Evolutionary conservation across 1,140 invertebrate genomes (phyloP), one percentile per base, ranked within the genome.

Genomic region (Andricus grossulariae): DNA sequence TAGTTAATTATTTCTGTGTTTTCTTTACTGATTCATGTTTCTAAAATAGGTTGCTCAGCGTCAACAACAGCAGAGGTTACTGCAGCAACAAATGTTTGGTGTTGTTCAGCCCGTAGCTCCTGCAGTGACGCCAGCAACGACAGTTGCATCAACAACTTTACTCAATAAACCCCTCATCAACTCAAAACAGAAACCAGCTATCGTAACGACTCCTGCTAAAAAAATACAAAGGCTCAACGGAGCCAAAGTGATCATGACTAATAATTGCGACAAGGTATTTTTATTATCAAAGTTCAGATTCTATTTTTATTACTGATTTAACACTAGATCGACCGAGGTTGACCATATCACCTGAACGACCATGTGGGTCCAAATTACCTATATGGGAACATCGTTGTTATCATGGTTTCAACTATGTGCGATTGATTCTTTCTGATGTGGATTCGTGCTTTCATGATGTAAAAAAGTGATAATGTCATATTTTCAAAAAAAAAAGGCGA

Each of bases 61-160:
- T 10, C 93, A 95, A 85, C 93, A 94, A 82, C 93, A 93, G 78
- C 92, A 93, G 80, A 91, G 92, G 85, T 85, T 94, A 80, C 81
- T 94, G 52, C 92, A 93, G 32, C 93, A 93, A 80, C 93, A 91
- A 80, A 78, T 90, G 70, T 87, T 83, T 25, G 84, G 86, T 13
- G 76, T 86, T 25, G 78, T 85, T 32, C 89, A 93, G 81, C 90
- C 92, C 70, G 88, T 84, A 50, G 86, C 85, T 13, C 87, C 90
- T 51, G 80, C 83, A 15, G 86, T 89, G 18, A 88, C 86, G 49
- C 83, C 85, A 74, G 80, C 85, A 71, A 88, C 88, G 74, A 78
- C 85, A 85, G 87, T 84, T 78, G 84, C 80, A 78, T 45, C 39
- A 45, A 45, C 39, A 39, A 4, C 4, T 4, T 32, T 39, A 66